phyloP scores from a whole-genome alignment of 2,113 vertebrate genomes.

The Ancistrus triradiatus region DNA sequence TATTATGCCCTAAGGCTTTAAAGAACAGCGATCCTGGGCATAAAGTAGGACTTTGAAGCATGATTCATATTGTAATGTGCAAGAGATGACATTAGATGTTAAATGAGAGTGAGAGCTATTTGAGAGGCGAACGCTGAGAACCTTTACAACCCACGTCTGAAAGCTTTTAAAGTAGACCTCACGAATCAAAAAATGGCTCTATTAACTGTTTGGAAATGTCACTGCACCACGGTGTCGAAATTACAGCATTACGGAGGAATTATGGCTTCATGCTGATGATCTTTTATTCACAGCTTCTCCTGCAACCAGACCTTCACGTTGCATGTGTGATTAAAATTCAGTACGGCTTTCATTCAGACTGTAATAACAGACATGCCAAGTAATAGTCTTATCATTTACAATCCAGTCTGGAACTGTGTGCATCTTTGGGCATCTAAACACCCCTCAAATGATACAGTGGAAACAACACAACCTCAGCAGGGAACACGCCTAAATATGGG shows the following conservation, averaged over 20 bases:
- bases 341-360: background rate
- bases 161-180: conserved; percentile 40
- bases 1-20: conserved; percentile 5
- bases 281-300: background rate
- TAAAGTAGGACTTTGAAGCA: conserved; percentile 15
- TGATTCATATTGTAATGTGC: conserved; percentile 25
- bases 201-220: conserved; percentile 38
- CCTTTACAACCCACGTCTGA: conserved; percentile 19
- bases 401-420: too few relatives aligned
- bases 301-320: too few relatives aligned
- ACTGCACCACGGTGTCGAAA: conserved; percentile 32
- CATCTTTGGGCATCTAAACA: too few relatives aligned
- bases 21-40: background rate
- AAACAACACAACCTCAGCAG: too few relatives aligned
- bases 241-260: conserved; percentile 11
- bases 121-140: conserved; percentile 8
- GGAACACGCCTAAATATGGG: too few relatives aligned
- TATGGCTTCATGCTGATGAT: conserved; percentile 2
- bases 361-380: too few relatives aligned
- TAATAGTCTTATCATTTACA: too few relatives aligned
- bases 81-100: conserved; percentile 27
- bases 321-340: background rate
- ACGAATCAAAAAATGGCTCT: conserved; percentile 23
- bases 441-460: too few relatives aligned
- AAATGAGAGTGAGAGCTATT: conserved; percentile 18